These are phyloP conservation scores for Liopterus haemorrhoidalis DNA, from an alignment of 2,888 invertebrate species.

Conservation along the genomic window DNA sequence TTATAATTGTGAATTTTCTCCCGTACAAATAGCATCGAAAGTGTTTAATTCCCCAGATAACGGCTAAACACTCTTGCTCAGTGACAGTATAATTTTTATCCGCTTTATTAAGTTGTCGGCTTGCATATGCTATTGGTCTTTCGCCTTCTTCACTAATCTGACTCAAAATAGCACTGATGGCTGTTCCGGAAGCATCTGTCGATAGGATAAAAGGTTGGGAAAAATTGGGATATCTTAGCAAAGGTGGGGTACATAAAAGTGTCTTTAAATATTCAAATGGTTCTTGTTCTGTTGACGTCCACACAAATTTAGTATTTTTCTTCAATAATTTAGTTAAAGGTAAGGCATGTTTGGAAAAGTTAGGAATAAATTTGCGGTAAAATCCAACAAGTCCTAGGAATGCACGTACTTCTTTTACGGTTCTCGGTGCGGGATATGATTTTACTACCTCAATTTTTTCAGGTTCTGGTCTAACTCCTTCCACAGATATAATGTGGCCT, in stretches of 20 bases:
- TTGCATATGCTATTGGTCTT: slow-evolving; percentile 22
- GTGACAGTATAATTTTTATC: slow-evolving; percentile 15
- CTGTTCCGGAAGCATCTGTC: slow-evolving; percentile 30
- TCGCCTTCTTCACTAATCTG: slow-evolving; percentile 27
- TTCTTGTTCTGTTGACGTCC: slow-evolving; percentile 20
- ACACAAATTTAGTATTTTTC: slow-evolving; percentile 28
- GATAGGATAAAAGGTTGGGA: slow-evolving; percentile 26
- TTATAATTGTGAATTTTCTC: slow-evolving; percentile 23
- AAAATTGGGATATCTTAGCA: slow-evolving; percentile 31
- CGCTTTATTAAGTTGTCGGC: slow-evolving; percentile 14
- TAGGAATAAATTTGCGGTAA: slow-evolving; percentile 30
- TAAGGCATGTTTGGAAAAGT: slow-evolving; percentile 31
- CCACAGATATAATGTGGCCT: slow-evolving; percentile 25
- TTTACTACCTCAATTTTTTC: slow-evolving; percentile 23
- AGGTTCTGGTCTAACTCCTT: slow-evolving; percentile 26
- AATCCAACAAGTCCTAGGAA: too few relatives aligned
- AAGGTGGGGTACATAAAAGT: slow-evolving; percentile 23
- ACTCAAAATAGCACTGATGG: slow-evolving; percentile 32
- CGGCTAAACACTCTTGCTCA: slow-evolving; percentile 19
- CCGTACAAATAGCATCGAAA: slow-evolving; percentile 23
- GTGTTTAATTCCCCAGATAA: slow-evolving; percentile 20
- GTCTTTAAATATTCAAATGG: slow-evolving; percentile 27
- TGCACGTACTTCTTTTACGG: slow-evolving; percentile 24
- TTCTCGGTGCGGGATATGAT: slow-evolving; percentile 27
- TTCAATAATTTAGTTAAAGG: slow-evolving; percentile 32